Conservation (phyloP, 2,888 invertebrate species). For the Sipha maydis region DNA sequence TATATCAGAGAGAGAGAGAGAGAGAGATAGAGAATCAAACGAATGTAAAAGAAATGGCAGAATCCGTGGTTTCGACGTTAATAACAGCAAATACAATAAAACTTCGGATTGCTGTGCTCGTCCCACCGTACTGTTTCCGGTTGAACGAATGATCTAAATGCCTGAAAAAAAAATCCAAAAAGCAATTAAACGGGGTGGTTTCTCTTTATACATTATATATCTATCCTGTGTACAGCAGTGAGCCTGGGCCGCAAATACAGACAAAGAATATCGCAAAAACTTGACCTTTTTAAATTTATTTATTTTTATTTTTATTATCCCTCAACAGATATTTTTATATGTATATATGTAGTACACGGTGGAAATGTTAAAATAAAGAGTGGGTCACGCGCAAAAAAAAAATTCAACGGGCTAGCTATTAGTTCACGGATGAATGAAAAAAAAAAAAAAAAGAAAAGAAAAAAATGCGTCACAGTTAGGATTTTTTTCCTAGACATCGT, state of each 20-base stretch:
- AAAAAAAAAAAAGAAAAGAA: background rate
- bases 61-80: background rate
- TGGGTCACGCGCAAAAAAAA: background rate
- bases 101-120: background rate
- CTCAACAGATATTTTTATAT: too few relatives aligned
- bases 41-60: background rate
- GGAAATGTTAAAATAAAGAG: constrained; percentile 18
- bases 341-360: background rate
- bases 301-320: background rate
- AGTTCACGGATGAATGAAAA: background rate
- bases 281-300: constrained; percentile 7
- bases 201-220: constrained; percentile 23
- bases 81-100: constrained; percentile 42
- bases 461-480: constrained; percentile 8
- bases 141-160: constrained; percentile 14
- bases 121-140: constrained; percentile 8
- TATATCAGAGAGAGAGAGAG: background rate
- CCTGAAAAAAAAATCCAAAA: constrained; percentile 1
- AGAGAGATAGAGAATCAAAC: background rate
- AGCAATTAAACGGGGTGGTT: constrained; percentile 28
- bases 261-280: constrained; percentile 14
- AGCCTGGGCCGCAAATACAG: background rate
- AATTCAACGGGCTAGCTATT: background rate
- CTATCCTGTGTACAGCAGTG: background rate
- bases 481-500: background rate